Evolutionary conservation across 1,140 invertebrate species (phyloP).

Genomic region (Drosophila neocordata): DNA sequence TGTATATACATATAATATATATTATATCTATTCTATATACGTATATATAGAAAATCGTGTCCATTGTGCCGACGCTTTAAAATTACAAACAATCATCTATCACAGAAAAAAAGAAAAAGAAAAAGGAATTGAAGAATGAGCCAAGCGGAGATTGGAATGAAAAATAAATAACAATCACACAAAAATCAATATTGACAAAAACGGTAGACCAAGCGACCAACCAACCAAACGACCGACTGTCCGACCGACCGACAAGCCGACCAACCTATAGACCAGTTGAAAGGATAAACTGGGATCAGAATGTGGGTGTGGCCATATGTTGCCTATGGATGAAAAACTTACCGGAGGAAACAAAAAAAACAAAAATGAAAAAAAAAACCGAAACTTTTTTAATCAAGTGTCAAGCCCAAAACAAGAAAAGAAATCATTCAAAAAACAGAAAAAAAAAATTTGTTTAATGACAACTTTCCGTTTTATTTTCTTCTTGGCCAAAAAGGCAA

Average conservation of each 20-base stretch:
- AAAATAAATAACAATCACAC: slow-evolving; percentile 78
- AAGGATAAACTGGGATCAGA: slow-evolving; percentile 28
- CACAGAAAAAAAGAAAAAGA: slow-evolving; percentile 38
- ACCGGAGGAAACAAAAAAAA: too few relatives aligned
- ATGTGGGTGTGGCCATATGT: slow-evolving; percentile 33
- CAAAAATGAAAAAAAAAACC: too few relatives aligned
- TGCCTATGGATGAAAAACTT: slow-evolving; percentile 33
- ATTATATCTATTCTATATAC: too few relatives aligned
- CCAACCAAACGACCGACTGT: background rate
- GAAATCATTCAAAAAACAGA: slow-evolving; percentile 23
- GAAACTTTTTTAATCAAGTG: slow-evolving; percentile 73
- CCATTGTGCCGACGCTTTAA: slow-evolving; percentile 5
- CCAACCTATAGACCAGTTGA: slow-evolving; percentile 8
- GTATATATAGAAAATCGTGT: background rate
- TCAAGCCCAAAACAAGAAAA: slow-evolving; percentile 33
- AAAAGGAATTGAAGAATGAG: slow-evolving; percentile 68
- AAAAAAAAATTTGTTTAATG: slow-evolving; percentile 40
- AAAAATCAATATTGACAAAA: slow-evolving; percentile 75
- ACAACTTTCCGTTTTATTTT: slow-evolving; percentile 38
- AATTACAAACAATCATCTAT: slow-evolving; percentile 12
- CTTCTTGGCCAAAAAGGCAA: slow-evolving; percentile 20
- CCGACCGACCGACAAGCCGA: background rate
- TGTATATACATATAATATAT: background rate
- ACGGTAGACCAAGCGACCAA: slow-evolving; percentile 4
- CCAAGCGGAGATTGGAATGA: slow-evolving; percentile 49